Evolutionary conservation across 2,888 invertebrate species (phyloP), one percentile per base, ranked within the genome.

Genomic region (Epiperipatus broadwayi): DNA sequence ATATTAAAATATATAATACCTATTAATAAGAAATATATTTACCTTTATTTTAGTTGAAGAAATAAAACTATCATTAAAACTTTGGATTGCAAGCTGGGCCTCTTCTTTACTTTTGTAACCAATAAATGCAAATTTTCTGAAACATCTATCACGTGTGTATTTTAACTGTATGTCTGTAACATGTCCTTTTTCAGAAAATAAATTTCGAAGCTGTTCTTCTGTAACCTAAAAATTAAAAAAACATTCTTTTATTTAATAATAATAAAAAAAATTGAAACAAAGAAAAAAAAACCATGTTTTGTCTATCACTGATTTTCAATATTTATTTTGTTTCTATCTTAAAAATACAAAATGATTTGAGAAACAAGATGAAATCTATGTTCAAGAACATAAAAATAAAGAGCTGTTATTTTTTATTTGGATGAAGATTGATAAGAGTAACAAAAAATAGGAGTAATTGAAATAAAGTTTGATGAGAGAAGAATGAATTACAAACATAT

Each of bases 141-240:
- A 95, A 54, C 74, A 75, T 5, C 93, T 91, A 64, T 83, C 76
- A 49, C 75, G 71, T 1, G 84, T 85, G 53, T 78, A 91, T 58
- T 93, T 95, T 5, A 95, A 60, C 51, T 85, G 81, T 5, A 91
- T 71, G 63, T 97, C 95, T 5, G 93, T 95, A 5, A 97, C 73
- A 44, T 71, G 41, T 16, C 89, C 89, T 53, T 78, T 76, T 50
- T 72, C 59, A 35, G 73, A 67, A 57, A 93, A 91, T 38, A 77
- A 56, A 48, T 73, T 68, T 49, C 71, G 71, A 10, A 93, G 57
- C 54, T 74, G 74, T 1, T 76, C 72, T 45, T 76, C 76, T 10
- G 74, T 78, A 46, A 79, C 71, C 85, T 87, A 53, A n/a, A 56
- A 54, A 45, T 47, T 45, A 46, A 49, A 31, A 15, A 46, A 40